Percentiles rank a stretch among this genome's conserved stretches.
These are phyloP conservation scores for Hololepta plana DNA, from an alignment of 2,888 invertebrate genomes.

Conservation along the genomic window DNA sequence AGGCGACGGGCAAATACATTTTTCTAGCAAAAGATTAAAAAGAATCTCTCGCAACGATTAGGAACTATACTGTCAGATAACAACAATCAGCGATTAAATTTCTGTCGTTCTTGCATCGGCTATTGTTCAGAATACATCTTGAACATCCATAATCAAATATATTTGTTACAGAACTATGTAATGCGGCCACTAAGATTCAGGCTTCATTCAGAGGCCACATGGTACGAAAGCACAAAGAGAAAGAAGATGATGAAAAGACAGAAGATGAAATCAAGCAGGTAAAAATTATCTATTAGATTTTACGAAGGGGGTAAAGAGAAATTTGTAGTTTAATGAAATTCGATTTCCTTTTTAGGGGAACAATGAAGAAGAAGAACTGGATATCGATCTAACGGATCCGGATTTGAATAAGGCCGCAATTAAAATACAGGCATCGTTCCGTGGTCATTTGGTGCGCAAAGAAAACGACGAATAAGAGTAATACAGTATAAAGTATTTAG, in stretches of 20 bases:
- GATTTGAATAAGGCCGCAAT: constrained; percentile 79
- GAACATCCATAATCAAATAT: too few species aligned
- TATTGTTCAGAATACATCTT: neutral
- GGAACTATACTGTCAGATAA: too few species aligned
- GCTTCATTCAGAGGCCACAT: constrained; percentile 82
- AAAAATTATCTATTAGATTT: too few species aligned
- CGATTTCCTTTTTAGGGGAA: too few species aligned
- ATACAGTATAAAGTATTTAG: too few species aligned
- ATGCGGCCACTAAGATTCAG: constrained; percentile 80
- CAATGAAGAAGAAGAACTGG: constrained; percentile 45
- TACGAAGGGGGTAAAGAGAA: too few species aligned
- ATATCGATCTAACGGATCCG: constrained; percentile 73
- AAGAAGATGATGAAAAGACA: constrained; percentile 19
- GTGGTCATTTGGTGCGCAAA: constrained; percentile 76
- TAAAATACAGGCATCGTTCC: constrained; percentile 84
- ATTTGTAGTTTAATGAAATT: too few species aligned
- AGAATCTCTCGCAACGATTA: too few species aligned
- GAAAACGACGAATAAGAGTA: constrained; percentile 29
- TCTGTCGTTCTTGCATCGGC: neutral
- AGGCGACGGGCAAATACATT: too few species aligned
- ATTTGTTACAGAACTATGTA: constrained; percentile 54
- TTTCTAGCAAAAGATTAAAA: too few species aligned
- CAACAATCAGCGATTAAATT: too few species aligned
- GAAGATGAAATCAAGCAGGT: constrained; percentile 16
- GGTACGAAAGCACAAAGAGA: constrained; percentile 49